Conservation (phyloP, 23 tunicate genomes). For the Ascidia mentula region DNA sequence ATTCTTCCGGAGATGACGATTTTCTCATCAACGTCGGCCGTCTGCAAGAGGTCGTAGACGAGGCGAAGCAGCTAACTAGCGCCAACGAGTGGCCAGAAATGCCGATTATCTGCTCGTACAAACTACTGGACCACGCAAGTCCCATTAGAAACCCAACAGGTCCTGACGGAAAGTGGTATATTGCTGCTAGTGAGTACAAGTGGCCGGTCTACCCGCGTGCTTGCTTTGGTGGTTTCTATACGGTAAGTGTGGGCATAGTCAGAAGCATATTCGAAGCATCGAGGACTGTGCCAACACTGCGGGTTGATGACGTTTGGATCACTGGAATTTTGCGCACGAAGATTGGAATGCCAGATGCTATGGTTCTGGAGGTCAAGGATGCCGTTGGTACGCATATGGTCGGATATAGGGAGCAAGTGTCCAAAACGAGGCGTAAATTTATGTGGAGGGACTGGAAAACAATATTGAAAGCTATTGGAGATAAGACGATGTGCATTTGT, state of each 20-base stretch:
- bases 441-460: neutral
- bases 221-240: constrained; percentile 16
- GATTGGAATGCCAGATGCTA: constrained; percentile 18
- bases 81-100: constrained; percentile 11
- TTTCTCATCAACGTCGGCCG: neutral
- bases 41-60: neutral
- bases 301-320: constrained; percentile 1
- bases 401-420: neutral
- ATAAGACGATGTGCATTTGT: neutral
- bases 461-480: neutral
- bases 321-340: constrained; percentile 15
- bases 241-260: neutral
- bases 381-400: neutral
- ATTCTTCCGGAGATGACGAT: constrained; percentile 14
- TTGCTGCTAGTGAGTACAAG: neutral
- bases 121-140: neutral
- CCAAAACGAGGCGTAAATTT: neutral
- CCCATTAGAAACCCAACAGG: neutral
- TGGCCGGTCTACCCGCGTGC: constrained; percentile 9
- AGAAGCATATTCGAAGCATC: neutral
- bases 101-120: neutral
- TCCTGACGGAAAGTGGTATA: neutral
- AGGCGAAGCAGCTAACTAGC: neutral
- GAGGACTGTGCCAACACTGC: neutral
- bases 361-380: neutral